phyloP scores from a whole-genome alignment of 2,113 vertebrate species.

The Callionymus lyra region DNA sequence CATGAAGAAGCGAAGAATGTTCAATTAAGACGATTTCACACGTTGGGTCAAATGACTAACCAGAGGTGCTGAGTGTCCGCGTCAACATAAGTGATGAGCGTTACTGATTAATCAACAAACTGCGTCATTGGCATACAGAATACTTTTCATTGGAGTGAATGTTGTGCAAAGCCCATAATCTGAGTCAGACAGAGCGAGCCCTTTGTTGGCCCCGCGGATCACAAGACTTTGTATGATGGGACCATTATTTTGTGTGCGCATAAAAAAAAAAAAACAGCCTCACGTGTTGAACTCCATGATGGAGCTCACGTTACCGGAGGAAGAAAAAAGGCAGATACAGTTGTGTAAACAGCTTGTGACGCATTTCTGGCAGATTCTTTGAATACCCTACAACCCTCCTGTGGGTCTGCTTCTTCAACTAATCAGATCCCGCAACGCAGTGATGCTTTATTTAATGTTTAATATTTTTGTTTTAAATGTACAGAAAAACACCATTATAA shows the following conservation, averaged over 20 bases:
- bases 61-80: conserved; percentile 1
- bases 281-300: conserved; percentile 23
- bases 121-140: conserved; percentile 1
- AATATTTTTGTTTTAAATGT: too few relatives aligned
- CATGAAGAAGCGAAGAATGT: neutral
- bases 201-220: conserved; percentile 36
- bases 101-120: conserved; percentile 17
- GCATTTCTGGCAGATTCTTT: neutral
- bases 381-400: too few relatives aligned
- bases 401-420: too few relatives aligned
- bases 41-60: conserved; percentile 13
- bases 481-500: too few relatives aligned
- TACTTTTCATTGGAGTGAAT: conserved; percentile 18
- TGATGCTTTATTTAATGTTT: too few relatives aligned
- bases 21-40: neutral
- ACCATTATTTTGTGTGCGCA: conserved; percentile 16
- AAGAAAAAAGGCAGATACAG: conserved; percentile 19
- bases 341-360: conserved; percentile 31
- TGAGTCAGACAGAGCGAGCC: conserved; percentile 24
- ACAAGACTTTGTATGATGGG: conserved; percentile 18
- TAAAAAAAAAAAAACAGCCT: conserved; percentile 24
- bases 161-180: conserved; percentile 34
- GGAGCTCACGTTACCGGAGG: conserved; percentile 19
- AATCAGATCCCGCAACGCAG: too few relatives aligned
- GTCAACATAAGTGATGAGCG: conserved; percentile 6